Base-by-base conservation (phyloP, 2,888 invertebrate genomes). In the Hirtodrosophila cameraria region DNA sequence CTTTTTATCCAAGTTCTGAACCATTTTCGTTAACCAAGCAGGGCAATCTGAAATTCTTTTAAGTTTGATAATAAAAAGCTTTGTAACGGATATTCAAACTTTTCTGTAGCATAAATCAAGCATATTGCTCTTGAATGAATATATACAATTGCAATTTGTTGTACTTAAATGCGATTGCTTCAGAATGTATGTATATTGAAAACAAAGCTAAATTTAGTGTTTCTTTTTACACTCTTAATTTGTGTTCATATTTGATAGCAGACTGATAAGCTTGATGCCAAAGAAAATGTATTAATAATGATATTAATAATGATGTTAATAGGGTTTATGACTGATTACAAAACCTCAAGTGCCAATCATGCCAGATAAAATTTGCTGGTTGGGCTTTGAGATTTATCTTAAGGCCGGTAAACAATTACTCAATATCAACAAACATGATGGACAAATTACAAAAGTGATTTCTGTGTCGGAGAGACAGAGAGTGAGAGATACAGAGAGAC, bases 321-420 rank as follows among this genome's bases (percentile, higher is more conserved):
- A 31, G 36, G 27, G 53, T 31, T 42, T 55, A 20, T 49, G 59
- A 53, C 61, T 58, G 52, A 70, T 62, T 43, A 49, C 38, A 18
- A 13, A 8, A 38, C 6, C 6, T 12, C 15, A 43, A 59, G 42
- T 50, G 73, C 12, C 53, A 53, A 57, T 58, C 54, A 33, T 39
- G 28, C 33, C 11, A 45, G 33, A 43, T n/a, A n/a, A 15, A 35
- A 54, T 23, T 16, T 27, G 33, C 38, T 39, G 35, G 42, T 36
- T 39, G 36, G 9, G 28, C 8, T 6, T 16, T 20, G 18, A 12
- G 18, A 41, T 42, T 23, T 39, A 49, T 60, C 60, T 39, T 45
- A 36, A 31, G 16, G 5, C 38, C 15, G 9, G 38, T 36, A 49
- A 41, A 38, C 41, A 48, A 43, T 49, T 18, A 13, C 12, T 18